Base-by-base conservation (phyloP, 2,888 invertebrate genomes). In the Hyles lineata region DNA sequence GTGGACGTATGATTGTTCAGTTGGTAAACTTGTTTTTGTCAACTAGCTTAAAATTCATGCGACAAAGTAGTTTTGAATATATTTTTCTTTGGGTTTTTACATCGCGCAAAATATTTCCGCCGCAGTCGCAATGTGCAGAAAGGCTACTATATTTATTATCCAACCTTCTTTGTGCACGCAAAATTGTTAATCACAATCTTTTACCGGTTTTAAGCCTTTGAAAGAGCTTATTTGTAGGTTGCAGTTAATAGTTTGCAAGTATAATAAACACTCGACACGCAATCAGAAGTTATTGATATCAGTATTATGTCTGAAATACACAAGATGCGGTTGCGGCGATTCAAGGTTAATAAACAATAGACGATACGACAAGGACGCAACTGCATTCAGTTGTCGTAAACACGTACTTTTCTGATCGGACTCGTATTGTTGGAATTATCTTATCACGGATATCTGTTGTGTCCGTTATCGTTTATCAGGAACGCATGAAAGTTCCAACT, bases 271-370 rank as follows among this genome's bases (percentile, higher is more conserved):
- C n/a, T 55, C 17, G 55, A 19, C 55, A n/a, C 17, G 55, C 55
- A 55, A n/a, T 55, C 55, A n/a, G n/a, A n/a, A 55, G n/a, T 17
- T 52, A 52, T 55, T 55, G 17, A n/a, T 55, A 55, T 17, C 55
- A 55, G n/a, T 19, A 55, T 17, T 8, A 55, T 55, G 55, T 50
- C 67, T 43, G 50, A 67, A 67, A 67, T 43, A 21, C 43, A n/a
- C 23, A 23, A 23, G 23, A n/a, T 50, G 67, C 67, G 50, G 50
- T 50, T 23, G 50, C 21, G 50, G 50, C 67, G 15, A 21, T 17
- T 23, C 67, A 67, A 67, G 67, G 67, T 23, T 50, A 67, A 43
- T 23, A 67, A 50, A 67, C 67, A 67, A 67, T 67, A 67, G 67
- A 50, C 67, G 43, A 67, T 17, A 17, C 17, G 43, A 50, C 67